Base-by-base conservation (phyloP, 2,888 invertebrate genomes). In the Chalcis sispes region DNA sequence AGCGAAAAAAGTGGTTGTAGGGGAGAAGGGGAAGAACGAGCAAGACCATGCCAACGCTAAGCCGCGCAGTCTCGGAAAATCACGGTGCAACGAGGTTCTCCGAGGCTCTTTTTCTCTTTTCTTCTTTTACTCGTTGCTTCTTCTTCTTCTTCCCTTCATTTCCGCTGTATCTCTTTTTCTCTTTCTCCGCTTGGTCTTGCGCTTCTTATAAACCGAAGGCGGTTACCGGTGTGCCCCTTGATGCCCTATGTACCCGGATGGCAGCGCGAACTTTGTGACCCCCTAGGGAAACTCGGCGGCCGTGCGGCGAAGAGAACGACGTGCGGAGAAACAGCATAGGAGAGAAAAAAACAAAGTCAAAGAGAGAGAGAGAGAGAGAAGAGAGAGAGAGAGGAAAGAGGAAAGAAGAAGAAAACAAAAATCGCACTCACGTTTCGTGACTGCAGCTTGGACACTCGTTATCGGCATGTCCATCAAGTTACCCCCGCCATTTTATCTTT, bases 191-290 rank as follows among this genome's bases (percentile, higher is more conserved):
- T 59, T 7, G 15, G 5, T 71, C 32, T 23, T 18, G 32, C 25
- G 8, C 61, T 61, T 29, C 52, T 52, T 70, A 32, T 67, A 61
- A 25, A 29, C 56, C 64, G 36, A 54, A 20, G 27, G 65, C 72
- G 52, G 72, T 61, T 54, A 50, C 59, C 48, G 32, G 42, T 72
- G 36, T 77, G 73, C 76, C 78, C 67, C 79, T 73, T 74, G 74
- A 7, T 18, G 56, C n/a, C n/a, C n/a, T n/a, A n/a, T 20, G 10
- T 48, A 67, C 52, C 62, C 74, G 62, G 62, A 79, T 77, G 75
- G 77, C 74, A 72, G 76, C 80, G 79, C 80, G 81, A 82, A 82
- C 80, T 83, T 81, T 81, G 81, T 76, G 82, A 80, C 79, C 80
- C 81, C 79, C 81, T 70, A 78, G 82, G 79, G 82, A 81, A 79